These are phyloP conservation scores for Ericerus pela DNA, from an alignment of 1,140 invertebrate species.

Conservation along the genomic window DNA sequence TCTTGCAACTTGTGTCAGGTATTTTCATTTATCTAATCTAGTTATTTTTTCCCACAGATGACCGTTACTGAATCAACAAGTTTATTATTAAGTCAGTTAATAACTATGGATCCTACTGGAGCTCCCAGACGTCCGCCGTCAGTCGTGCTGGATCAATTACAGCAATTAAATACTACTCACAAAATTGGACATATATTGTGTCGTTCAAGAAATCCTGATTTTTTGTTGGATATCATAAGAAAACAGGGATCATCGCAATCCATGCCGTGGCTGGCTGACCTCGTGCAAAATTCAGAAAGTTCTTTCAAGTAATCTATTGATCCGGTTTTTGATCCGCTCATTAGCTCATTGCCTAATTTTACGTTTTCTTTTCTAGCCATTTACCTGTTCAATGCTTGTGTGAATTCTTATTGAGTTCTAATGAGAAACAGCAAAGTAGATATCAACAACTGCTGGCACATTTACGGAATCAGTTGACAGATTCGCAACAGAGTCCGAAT, in stretches of 20 bases:
- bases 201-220: slow-evolving; percentile 74
- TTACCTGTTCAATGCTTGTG: slow-evolving; percentile 90
- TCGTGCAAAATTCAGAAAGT: slow-evolving; percentile 81
- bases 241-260: slow-evolving; percentile 69
- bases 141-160: slow-evolving; percentile 63
- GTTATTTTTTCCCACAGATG: slow-evolving; percentile 36
- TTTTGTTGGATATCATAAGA: slow-evolving; percentile 84
- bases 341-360: not conserved
- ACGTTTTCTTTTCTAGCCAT: slow-evolving; percentile 38
- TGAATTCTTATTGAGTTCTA: slow-evolving; percentile 78
- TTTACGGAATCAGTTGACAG: slow-evolving; percentile 48
- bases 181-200: slow-evolving; percentile 82
- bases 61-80: slow-evolving; percentile 83
- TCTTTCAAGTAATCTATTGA: slow-evolving; percentile 41
- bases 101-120: slow-evolving; percentile 69
- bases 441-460: slow-evolving; percentile 66
- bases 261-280: slow-evolving; percentile 91
- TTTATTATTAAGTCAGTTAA: slow-evolving; percentile 64
- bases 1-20: not conserved
- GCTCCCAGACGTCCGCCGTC: slow-evolving; percentile 61
- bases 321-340: not conserved
- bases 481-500: slow-evolving; percentile 41
- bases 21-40: not conserved
- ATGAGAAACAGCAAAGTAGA: slow-evolving; percentile 42
- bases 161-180: slow-evolving; percentile 56